Percentiles rank a stretch among this genome's conserved stretches.
These are phyloP conservation scores for Ceratosolen fusciceps DNA, from an alignment of 1,140 invertebrate species.

Conservation along the genomic window DNA sequence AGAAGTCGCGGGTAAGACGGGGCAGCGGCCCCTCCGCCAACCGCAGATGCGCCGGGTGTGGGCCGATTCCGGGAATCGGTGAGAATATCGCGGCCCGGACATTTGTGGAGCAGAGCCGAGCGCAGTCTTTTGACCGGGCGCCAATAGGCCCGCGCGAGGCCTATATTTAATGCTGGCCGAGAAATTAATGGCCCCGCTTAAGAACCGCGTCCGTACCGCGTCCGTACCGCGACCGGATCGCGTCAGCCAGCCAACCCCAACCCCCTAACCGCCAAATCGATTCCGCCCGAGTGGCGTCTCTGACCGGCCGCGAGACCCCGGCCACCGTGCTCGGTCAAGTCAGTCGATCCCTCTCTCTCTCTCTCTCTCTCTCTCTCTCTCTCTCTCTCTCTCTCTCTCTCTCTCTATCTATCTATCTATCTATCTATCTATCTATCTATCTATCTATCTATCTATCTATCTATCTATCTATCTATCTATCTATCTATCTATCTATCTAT, in stretches of 20 bases:
- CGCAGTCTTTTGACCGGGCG: conserved; percentile 58
- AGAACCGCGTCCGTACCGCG: background rate
- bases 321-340: too few relatives aligned
- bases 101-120: conserved; percentile 52
- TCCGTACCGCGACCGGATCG: background rate
- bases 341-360: background rate
- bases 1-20: conserved; percentile 49
- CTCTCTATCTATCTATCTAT: too few relatives aligned
- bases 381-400: too few relatives aligned
- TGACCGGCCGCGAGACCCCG: too few relatives aligned
- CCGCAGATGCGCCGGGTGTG: conserved; percentile 15
- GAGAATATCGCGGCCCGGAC: conserved; percentile 55
- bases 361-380: background rate
- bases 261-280: background rate
- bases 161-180: conserved; percentile 53
- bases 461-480: too few relatives aligned
- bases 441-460: too few relatives aligned
- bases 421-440: too few relatives aligned
- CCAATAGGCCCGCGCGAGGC: conserved; percentile 52
- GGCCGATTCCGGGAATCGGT: conserved; percentile 56
- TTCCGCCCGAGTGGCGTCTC: background rate
- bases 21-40: background rate
- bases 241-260: background rate
- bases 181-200: conserved; percentile 14
- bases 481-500: too few relatives aligned